Conservation (phyloP, 2,113 vertebrate genomes). For the Neoarius graeffei region DNA sequence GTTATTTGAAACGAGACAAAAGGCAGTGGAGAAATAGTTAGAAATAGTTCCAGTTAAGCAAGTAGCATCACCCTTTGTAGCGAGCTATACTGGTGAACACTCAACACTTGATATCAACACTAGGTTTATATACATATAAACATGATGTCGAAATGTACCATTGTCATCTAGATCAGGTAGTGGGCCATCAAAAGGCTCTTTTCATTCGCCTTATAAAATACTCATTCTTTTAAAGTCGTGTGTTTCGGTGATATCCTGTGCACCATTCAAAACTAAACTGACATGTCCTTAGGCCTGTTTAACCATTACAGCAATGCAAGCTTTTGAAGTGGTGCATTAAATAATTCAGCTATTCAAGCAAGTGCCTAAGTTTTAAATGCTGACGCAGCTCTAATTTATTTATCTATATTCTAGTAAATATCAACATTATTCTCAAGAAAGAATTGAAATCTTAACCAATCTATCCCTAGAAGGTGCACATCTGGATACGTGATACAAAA, state of each 20-base stretch:
- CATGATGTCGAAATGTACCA: neutral
- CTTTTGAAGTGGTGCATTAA: slow-evolving; percentile 38
- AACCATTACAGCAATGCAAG: slow-evolving; percentile 19
- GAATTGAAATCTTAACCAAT: neutral
- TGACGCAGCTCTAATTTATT: slow-evolving; percentile 55
- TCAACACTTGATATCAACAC: no score
- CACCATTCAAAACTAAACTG: neutral
- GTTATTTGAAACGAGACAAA: neutral
- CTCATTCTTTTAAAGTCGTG: slow-evolving; percentile 29
- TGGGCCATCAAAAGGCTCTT: neutral
- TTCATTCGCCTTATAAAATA: slow-evolving; percentile 36
- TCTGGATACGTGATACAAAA: neutral
- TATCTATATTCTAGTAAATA: slow-evolving; percentile 36
- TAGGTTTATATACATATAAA: neutral
- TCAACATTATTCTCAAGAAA: slow-evolving; percentile 5
- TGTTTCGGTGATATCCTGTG: slow-evolving; percentile 17
- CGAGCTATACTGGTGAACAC: neutral
- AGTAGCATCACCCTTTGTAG: neutral
- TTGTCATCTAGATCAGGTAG: neutral
- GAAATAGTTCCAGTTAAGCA: neutral
- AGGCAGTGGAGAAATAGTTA: neutral
- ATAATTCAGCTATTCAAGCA: slow-evolving; percentile 57
- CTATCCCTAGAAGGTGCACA: neutral
- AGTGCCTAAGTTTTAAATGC: slow-evolving; percentile 35
- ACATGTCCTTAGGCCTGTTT: slow-evolving; percentile 12